Evolutionary conservation across 2,113 vertebrate genomes (phyloP), one percentile per base, ranked within the genome.

Genomic region (Oplegnathus fasciatus): DNA sequence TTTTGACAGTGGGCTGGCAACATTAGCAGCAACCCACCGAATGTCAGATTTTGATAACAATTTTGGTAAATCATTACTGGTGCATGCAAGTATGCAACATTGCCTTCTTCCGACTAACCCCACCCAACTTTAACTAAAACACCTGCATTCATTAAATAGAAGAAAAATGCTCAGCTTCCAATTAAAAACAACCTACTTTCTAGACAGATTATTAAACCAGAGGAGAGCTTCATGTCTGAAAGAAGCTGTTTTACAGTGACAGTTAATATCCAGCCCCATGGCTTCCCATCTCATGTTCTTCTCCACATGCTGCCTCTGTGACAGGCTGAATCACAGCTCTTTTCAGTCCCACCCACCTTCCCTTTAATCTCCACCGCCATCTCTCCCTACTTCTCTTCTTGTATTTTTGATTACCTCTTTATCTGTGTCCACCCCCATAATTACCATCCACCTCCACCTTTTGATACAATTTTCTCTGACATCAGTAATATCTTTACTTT

Each of bases 321-420:
- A 86, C 80, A 78, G 81, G 57, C 86, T 89, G 86, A 89, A 87
- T 90, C 90, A 88, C 86, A 72, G 67, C 84, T 82, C 87, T 87
- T 86, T 80, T 48, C 62, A 74, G 46, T 85, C 64, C 86, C 87
- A 77, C 82, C 90, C 52, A 82, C 86, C 74, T 72, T 72, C 77
- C 73, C 74, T 88, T 90, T 91, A 89, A 90, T 92, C 86, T 91
- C 78, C 62, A 44, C 71, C 9, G 32, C 80, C 65, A 83, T 81
- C 88, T 81, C 66, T 82, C 60, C 54, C 65, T 52, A 10, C 80
- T 54, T 82, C 52, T 70, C 66, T 75, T 78, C 46, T 75, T 71
- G 55, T 65, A 52, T 80, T 80, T 91, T 68, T 82, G 66, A 89
- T 90, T 80, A 73, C 64, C 82, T 82, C 50, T 90, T 80, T 80